Base-by-base conservation (phyloP, 2,113 vertebrate genomes). In the Smithornis capensis region DNA sequence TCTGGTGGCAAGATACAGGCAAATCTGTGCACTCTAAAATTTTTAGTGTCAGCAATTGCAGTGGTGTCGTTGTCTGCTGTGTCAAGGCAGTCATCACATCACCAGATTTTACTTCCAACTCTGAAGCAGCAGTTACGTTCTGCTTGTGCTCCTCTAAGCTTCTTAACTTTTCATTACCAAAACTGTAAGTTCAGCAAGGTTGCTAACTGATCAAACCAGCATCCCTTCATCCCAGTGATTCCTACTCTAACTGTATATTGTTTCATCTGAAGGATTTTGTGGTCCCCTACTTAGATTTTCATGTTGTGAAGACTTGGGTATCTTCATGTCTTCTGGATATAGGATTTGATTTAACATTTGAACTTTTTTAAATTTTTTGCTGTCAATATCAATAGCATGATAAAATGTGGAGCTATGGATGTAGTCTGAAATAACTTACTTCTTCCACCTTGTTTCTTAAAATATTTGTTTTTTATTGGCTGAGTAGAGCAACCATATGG, bases 11-110 rank as follows among this genome's bases (percentile, higher is more conserved):
- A 15, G 24, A 9, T 16, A 4, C 10, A 10, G 60, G 21, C 38
- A 59, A 11, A 28, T 11, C 13, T 27, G 8, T 19, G 12, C 53
- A 19, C 23, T 15, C 6, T 27, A 7, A 78, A 45, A 15, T 6
- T 19, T 27, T 8, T 59, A 0, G 2, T 83, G 79, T 49, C 5
- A 9, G 12, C 13, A 13, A 24, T 10, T 19, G 23, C 8, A 24
- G 4, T 16, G 4, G 7, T 17, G 19, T 25, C 1, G 0, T 17
- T 45, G 17, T 27, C 52, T 2, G 1, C 33, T 42, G 50, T 1
- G 1, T 14, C 31, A 18, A 19, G 31, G 9, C 47, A 19, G 28
- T 40, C 87, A 60, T 63, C 17, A 6, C 57, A 17, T 45, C 16
- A 7, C 14, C 0, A 1, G 21, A 5, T 74, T 74, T 85, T 55